Evolutionary conservation across 2,888 invertebrate species (phyloP).

Genomic region (Andrena bicolor): DNA sequence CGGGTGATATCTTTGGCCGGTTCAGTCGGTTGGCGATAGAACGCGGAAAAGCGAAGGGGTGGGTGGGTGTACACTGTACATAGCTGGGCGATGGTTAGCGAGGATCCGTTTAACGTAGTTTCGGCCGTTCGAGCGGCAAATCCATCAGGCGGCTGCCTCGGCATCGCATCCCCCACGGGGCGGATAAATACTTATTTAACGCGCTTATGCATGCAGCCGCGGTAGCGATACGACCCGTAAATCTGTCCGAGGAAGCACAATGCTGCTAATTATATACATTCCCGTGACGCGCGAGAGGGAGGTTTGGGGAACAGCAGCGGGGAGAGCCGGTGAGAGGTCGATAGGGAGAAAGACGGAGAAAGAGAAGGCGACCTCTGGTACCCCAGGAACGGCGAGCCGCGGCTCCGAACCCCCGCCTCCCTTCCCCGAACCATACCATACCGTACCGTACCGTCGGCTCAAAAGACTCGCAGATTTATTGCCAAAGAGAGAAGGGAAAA

Average conservation of each 20-base stretch:
- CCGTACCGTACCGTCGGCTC: slow-evolving; percentile 78
- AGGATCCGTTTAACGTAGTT: slow-evolving; percentile 72
- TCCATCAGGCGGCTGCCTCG: slow-evolving; percentile 79
- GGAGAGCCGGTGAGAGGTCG: slow-evolving; percentile 53
- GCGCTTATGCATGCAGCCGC: slow-evolving; percentile 84
- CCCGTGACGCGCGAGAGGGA: slow-evolving; percentile 80
- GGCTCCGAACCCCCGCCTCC: slow-evolving; percentile 52
- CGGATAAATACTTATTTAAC: slow-evolving; percentile 85
- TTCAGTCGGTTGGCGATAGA: neutral
- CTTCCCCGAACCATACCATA: slow-evolving; percentile 37
- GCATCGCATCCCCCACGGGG: slow-evolving; percentile 83
- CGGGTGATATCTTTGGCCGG: neutral
- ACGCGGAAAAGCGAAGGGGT: neutral
- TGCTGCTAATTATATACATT: slow-evolving; percentile 85
- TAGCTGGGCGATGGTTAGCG: slow-evolving; percentile 34
- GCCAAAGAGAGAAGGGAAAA: slow-evolving; percentile 84
- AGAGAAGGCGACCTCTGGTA: slow-evolving; percentile 70
- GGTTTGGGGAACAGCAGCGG: slow-evolving; percentile 44
- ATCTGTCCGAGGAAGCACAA: slow-evolving; percentile 84
- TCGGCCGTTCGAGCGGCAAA: slow-evolving; percentile 76
- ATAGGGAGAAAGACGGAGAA: slow-evolving; percentile 56
- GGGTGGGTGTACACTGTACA: neutral
- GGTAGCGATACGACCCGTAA: slow-evolving; percentile 84
- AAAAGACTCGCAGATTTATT: slow-evolving; percentile 85
- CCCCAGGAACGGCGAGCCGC: slow-evolving; percentile 69